Evolutionary conservation across 2,113 vertebrate genomes (phyloP), one percentile per base, ranked within the genome.

Genomic region (Myxocyprinus asiaticus): DNA sequence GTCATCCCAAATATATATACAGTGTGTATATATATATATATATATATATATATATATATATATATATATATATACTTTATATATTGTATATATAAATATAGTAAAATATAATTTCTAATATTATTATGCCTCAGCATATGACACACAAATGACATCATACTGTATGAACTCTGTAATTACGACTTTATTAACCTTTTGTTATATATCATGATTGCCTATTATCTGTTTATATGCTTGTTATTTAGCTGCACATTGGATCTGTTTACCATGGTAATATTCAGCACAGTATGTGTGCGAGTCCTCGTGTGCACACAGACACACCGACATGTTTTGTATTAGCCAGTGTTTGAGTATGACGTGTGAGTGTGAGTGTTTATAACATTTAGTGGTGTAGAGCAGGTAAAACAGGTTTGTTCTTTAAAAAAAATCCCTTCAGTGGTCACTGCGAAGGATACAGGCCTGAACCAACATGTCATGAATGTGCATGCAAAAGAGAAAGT

Each of bases 401-500:
- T 65, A 44, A 44, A 44, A 76, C 74, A 53, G 48, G 59, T 71
- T 73, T 55, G 68, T 66, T 56, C 74, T 65, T 75, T 10, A 55
- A 58, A 61, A 74, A 58, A 62, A 74, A n/a, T 33, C 59, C 14
- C 33, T 65, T 76, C 14, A 65, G 61, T 62, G 74, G 74, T 76
- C 74, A 76, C 74, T 76, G 22, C 6, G 51, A 44, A 76, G 74
- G 74, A 66, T 47, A 65, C 62, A 44, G 47, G 65, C 48, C 62
- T 76, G 74, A 76, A 76, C 11, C 74, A 76, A 76, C 74, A 76
- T 76, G 74, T 76, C 33, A 51, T 76, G 62, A 76, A 65, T 76
- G 62, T 55, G 74, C 51, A 33, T 76, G 74, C 74, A 76, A 76
- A 76, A 22, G 33, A 33, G 22, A 33, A 33, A 33, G 10, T 12